A percentile compares a stretch with the other conserved stretches of the same genome.
Evolutionary conservation across 2,113 vertebrate genomes (phyloP).

Genomic region (Damaliscus lunatus): DNA sequence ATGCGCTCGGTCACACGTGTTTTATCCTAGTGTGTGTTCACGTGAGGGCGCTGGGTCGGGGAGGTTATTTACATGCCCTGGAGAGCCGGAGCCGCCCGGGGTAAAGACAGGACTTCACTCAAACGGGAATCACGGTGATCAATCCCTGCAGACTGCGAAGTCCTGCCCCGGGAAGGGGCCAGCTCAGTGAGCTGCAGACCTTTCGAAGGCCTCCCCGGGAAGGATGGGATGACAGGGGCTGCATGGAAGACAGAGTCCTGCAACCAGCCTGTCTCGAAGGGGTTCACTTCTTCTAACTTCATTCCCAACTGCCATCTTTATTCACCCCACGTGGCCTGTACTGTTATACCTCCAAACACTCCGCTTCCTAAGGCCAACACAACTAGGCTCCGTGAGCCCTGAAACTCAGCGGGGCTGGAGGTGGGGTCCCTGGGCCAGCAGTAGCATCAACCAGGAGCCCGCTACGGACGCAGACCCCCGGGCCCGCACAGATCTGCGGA

Average conservation of each 20-base stretch:
- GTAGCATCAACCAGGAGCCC: fast-evolving
- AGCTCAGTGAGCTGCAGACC: fast-evolving
- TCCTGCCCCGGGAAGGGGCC: fast-evolving
- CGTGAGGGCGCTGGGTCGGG: fast-evolving
- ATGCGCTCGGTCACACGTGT: fast-evolving
- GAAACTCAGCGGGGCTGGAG: not conserved
- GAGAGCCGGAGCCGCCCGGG: fast-evolving
- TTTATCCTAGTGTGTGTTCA: fast-evolving
- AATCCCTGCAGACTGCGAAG: not conserved
- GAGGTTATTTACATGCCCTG: fast-evolving
- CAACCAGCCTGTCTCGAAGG: not conserved
- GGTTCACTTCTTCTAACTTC: not conserved
- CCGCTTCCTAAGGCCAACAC: not conserved
- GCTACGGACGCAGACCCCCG: fast-evolving
- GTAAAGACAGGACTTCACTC: no score
- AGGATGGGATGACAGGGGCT: not conserved
- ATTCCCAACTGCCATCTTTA: not conserved
- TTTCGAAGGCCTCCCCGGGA: fast-evolving
- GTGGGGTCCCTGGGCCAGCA: not conserved
- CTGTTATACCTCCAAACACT: not conserved
- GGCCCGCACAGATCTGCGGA: fast-evolving
- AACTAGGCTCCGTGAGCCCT: fast-evolving
- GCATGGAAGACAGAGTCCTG: not conserved
- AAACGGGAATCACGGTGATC: not conserved
- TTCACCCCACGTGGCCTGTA: fast-evolving